A percentile compares a stretch with the other conserved stretches of the same genome.
These are phyloP conservation scores for Oscheius sp. DNA, from an alignment of 2,888 invertebrate species.

Conservation along the genomic window DNA sequence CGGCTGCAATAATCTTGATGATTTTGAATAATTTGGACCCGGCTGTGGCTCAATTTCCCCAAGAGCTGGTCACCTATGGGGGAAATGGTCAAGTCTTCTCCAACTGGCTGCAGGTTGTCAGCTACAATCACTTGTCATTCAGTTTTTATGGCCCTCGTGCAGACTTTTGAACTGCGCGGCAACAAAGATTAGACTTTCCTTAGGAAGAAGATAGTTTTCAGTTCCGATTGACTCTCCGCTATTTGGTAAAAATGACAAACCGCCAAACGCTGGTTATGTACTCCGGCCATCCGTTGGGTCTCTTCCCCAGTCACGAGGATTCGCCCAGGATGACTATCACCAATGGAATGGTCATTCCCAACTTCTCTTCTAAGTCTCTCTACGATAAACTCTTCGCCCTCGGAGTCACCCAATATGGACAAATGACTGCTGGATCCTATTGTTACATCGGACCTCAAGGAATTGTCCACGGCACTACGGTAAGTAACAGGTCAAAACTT, in stretches of 20 bases:
- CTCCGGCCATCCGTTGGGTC: conserved; percentile 77
- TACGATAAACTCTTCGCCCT: conserved; percentile 77
- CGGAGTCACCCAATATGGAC: conserved; percentile 77
- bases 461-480: conserved; percentile 78
- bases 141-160: background rate
- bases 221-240: conserved; percentile 76
- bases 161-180: background rate
- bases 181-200: background rate
- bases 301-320: conserved; percentile 73
- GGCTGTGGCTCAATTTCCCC: conserved; percentile 76
- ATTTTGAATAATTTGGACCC: conserved; percentile 78
- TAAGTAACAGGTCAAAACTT: conserved; percentile 68
- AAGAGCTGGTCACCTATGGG: conserved; percentile 77
- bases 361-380: conserved; percentile 74
- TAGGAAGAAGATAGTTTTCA: conserved; percentile 60
- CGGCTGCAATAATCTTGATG: conserved; percentile 77
- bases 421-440: conserved; percentile 77
- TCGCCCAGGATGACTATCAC: conserved; percentile 76
- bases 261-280: conserved; percentile 76
- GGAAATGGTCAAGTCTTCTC: conserved; percentile 78
- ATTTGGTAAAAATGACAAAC: conserved; percentile 74
- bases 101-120: conserved; percentile 76
- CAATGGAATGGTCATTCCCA: conserved; percentile 78
- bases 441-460: conserved; percentile 79
- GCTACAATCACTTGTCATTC: background rate